A percentile compares a stretch with the other conserved stretches of the same genome.
Evolutionary conservation across 1,140 invertebrate genomes (phyloP).

Genomic region (Drosophila erecta): DNA sequence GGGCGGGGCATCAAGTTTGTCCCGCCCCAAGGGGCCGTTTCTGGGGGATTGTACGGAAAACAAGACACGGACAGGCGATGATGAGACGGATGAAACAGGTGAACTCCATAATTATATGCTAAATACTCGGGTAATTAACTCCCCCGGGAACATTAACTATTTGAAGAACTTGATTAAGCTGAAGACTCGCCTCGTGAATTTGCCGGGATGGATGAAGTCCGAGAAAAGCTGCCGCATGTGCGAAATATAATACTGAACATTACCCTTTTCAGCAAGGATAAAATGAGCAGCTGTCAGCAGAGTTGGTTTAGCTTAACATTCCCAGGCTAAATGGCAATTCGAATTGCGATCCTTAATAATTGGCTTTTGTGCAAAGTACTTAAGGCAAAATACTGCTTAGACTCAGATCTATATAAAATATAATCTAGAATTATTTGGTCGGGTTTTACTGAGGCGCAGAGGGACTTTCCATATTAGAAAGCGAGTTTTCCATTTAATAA

Average conservation of each 20-base stretch:
- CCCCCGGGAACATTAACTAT: slow-evolving; percentile 47
- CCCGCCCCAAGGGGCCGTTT: slow-evolving; percentile 32
- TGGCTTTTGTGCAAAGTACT: too few relatives aligned
- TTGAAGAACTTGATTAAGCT: slow-evolving; percentile 58
- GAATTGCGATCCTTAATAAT: too few relatives aligned
- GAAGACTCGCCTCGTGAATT: slow-evolving; percentile 25
- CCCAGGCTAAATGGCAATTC: too few relatives aligned
- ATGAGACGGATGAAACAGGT: slow-evolving; percentile 18
- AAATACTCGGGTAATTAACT: slow-evolving; percentile 76
- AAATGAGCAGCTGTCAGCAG: slow-evolving; percentile 38
- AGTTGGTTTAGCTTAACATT: slow-evolving; percentile 5
- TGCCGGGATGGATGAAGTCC: background rate
- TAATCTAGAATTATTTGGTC: too few relatives aligned
- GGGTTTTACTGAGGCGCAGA: too few relatives aligned
- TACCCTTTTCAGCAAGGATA: slow-evolving; percentile 5
- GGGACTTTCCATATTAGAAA: background rate
- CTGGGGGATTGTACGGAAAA: background rate
- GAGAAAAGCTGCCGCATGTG: slow-evolving; percentile 56
- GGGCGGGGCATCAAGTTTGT: slow-evolving; percentile 41
- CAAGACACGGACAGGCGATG: slow-evolving; percentile 13
- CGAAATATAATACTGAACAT: slow-evolving; percentile 38
- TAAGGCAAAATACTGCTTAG: too few relatives aligned
- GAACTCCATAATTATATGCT: slow-evolving; percentile 77
- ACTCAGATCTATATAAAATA: too few relatives aligned
- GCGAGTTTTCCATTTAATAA: background rate